phyloP scores from a whole-genome alignment of 2,888 invertebrate genomes.

The Tortrix viridana region DNA sequence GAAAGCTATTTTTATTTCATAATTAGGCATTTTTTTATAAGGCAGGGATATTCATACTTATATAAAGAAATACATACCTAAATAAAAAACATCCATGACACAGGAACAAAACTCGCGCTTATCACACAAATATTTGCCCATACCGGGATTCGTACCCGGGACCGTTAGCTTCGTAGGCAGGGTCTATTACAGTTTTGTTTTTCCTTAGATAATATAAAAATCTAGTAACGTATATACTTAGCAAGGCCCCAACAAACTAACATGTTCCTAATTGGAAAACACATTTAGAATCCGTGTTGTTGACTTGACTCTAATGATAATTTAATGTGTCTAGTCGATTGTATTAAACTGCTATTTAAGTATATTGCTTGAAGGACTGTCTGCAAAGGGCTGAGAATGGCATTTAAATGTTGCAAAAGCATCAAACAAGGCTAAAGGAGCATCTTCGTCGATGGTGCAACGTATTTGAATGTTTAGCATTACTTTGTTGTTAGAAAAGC shows the following conservation, averaged over 20 bases:
- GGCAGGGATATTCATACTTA: no score
- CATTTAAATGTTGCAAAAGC: conserved; percentile 33
- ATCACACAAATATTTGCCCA: no score
- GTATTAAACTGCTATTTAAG: conserved; percentile 12
- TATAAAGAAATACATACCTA: no score
- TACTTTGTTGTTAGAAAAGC: conserved; percentile 5
- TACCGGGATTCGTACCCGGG: no score
- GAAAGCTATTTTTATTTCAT: no score
- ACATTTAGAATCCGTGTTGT: conserved; percentile 12
- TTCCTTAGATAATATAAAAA: conserved; percentile 7
- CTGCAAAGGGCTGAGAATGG: conserved; percentile 30
- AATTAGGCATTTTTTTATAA: no score
- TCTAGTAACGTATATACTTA: conserved; percentile 3
- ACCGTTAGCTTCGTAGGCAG: no score
- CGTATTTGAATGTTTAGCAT: conserved; percentile 23
- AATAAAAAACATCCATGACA: no score
- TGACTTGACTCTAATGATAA: conserved; percentile 12
- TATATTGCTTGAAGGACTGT: neutral
- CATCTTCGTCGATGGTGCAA: conserved; percentile 36
- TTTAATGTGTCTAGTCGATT: conserved; percentile 21
- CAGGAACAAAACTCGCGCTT: no score
- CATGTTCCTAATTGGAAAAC: conserved; percentile 9
- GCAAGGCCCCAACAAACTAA: neutral
- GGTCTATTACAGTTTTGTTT: no score
- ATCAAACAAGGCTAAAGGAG: conserved; percentile 34